Evolutionary conservation across 2,113 vertebrate species (phyloP).

Genomic region (Gymnorhina tibicen): DNA sequence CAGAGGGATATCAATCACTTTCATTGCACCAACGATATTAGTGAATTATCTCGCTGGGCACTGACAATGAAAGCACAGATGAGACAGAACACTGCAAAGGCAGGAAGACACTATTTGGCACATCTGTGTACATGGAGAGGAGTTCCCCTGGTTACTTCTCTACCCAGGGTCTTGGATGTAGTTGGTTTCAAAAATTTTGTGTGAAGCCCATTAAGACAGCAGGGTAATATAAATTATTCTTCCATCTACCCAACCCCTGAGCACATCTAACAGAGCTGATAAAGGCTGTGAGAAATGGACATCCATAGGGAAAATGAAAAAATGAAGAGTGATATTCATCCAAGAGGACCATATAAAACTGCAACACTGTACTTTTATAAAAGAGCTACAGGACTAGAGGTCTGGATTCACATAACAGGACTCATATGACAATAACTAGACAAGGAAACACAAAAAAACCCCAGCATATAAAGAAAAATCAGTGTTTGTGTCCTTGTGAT

Average conservation of each 20-base stretch:
- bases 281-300: neutral
- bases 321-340: neutral
- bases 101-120: neutral
- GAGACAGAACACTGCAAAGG: neutral
- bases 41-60: neutral
- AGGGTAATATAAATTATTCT: neutral
- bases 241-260: neutral
- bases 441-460: neutral
- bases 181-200: neutral
- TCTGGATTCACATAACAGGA: neutral
- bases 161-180: neutral
- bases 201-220: neutral
- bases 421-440: neutral
- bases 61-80: neutral
- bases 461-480: neutral
- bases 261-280: neutral
- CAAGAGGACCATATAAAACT: neutral
- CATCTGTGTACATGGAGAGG: neutral
- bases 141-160: neutral
- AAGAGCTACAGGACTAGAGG: neutral
- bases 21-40: neutral
- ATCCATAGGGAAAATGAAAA: neutral
- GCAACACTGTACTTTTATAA: neutral
- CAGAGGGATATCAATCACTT: neutral
- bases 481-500: neutral